Percentiles rank a stretch among this genome's conserved stretches.
Conservation (phyloP, 2,797 vertebrate species). For the Hyperoplus lanceolatus region DNA sequence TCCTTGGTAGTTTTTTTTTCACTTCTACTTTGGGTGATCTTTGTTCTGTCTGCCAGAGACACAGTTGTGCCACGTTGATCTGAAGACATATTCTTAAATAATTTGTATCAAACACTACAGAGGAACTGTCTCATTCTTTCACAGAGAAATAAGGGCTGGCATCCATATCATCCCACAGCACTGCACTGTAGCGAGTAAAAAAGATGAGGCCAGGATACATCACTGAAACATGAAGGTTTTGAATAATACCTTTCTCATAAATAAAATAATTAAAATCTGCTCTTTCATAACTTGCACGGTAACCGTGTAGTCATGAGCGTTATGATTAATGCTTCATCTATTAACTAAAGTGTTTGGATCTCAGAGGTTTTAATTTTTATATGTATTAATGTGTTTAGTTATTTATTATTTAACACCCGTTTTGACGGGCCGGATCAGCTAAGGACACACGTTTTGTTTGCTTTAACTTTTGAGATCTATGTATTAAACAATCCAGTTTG, state of each 20-base stretch:
- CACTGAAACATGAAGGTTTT: slow-evolving; percentile 69
- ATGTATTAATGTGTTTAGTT: slow-evolving; percentile 45
- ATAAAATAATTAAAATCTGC: slow-evolving; percentile 80
- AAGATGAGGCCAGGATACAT: slow-evolving; percentile 67
- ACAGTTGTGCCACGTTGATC: slow-evolving; percentile 62
- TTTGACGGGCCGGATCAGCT: slow-evolving; percentile 57
- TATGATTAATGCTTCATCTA: slow-evolving; percentile 73
- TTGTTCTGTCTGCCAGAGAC: slow-evolving; percentile 59
- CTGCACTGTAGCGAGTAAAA: slow-evolving; percentile 60
- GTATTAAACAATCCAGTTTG: slow-evolving; percentile 57
- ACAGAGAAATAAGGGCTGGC: slow-evolving; percentile 66
- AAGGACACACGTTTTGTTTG: slow-evolving; percentile 60
- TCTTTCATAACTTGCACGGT: slow-evolving; percentile 66
- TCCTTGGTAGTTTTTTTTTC: slow-evolving; percentile 43
- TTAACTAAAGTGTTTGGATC: slow-evolving; percentile 65
- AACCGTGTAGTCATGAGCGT: slow-evolving; percentile 52
- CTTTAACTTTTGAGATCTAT: slow-evolving; percentile 58
- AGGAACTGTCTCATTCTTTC: slow-evolving; percentile 57
- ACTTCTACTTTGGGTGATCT: slow-evolving; percentile 66
- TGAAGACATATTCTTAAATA: slow-evolving; percentile 61
- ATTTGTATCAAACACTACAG: slow-evolving; percentile 69
- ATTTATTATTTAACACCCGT: slow-evolving; percentile 41
- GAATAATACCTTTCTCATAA: slow-evolving; percentile 80
- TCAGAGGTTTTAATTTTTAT: slow-evolving; percentile 32
- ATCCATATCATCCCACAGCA: slow-evolving; percentile 66